Evolutionary conservation across 1,140 invertebrate genomes (phyloP).

Genomic region (Drosophila athabasca): DNA sequence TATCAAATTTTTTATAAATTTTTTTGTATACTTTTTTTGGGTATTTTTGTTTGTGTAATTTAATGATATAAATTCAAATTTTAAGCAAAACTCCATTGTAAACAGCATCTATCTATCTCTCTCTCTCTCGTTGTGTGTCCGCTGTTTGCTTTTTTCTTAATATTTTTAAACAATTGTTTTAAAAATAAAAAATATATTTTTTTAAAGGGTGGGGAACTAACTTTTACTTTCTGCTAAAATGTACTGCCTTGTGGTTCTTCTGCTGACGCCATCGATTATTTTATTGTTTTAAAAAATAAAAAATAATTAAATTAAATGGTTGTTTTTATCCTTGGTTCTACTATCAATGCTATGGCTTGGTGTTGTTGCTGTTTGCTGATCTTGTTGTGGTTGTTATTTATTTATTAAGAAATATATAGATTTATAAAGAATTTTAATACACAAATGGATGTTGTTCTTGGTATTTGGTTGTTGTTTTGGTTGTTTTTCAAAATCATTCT

Average conservation of each 20-base stretch:
- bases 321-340: slow-evolving; percentile 33
- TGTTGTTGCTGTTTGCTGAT: slow-evolving; percentile 64
- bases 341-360: slow-evolving; percentile 39
- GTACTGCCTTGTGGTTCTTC: background rate
- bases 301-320: slow-evolving; percentile 15
- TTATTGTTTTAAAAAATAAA: slow-evolving; percentile 46
- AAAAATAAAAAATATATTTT: slow-evolving; percentile 72
- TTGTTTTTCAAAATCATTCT: slow-evolving; percentile 57
- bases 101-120: slow-evolving; percentile 45
- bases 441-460: slow-evolving; percentile 79
- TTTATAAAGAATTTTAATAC: slow-evolving; percentile 69
- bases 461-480: slow-evolving; percentile 45
- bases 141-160: slow-evolving; percentile 53
- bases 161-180: slow-evolving; percentile 75
- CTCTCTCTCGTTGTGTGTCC: slow-evolving; percentile 23
- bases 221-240: slow-evolving; percentile 38
- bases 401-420: slow-evolving; percentile 79
- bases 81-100: slow-evolving; percentile 58
- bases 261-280: slow-evolving; percentile 30
- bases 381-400: slow-evolving; percentile 78
- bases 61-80: slow-evolving; percentile 67
- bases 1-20: slow-evolving; percentile 63
- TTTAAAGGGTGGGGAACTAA: slow-evolving; percentile 2
- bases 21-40: slow-evolving; percentile 67
- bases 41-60: slow-evolving; percentile 55